phyloP scores from a whole-genome alignment of 2,888 invertebrate genomes.

The Idaea dimidiata region DNA sequence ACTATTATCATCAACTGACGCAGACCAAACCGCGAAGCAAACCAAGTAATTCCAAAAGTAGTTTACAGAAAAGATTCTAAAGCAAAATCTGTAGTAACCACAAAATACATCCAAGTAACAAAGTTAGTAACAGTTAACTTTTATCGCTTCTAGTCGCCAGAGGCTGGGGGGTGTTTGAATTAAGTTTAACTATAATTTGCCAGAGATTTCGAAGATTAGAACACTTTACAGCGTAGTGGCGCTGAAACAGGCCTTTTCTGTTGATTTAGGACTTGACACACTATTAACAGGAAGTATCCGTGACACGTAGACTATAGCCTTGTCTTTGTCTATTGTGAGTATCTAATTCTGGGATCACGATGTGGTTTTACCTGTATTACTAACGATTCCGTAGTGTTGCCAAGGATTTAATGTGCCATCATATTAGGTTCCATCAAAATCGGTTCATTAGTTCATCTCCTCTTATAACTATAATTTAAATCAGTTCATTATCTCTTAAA shows the following conservation, averaged over 20 bases:
- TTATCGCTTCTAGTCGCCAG: slow-evolving; percentile 24
- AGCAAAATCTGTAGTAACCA: neutral
- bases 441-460: too few relatives aligned
- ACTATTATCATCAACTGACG: too few relatives aligned
- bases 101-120: neutral
- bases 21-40: neutral
- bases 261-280: slow-evolving; percentile 72
- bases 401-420: too few relatives aligned
- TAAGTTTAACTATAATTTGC: slow-evolving; percentile 71
- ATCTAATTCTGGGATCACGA: neutral
- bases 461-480: too few relatives aligned
- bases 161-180: slow-evolving; percentile 57
- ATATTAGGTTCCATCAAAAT: too few relatives aligned
- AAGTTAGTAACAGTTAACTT: neutral
- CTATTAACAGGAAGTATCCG: slow-evolving; percentile 49
- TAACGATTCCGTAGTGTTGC: too few relatives aligned
- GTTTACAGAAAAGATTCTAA: neutral
- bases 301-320: slow-evolving; percentile 12
- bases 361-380: too few relatives aligned
- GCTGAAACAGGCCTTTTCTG: slow-evolving; percentile 54
- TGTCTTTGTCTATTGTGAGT: neutral
- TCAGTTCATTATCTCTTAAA: too few relatives aligned
- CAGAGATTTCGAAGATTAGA: slow-evolving; percentile 71
- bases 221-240: slow-evolving; percentile 52
- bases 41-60: neutral